phyloP scores from a whole-genome alignment of 2,797 vertebrate species.

The Echeneis naucrates region DNA sequence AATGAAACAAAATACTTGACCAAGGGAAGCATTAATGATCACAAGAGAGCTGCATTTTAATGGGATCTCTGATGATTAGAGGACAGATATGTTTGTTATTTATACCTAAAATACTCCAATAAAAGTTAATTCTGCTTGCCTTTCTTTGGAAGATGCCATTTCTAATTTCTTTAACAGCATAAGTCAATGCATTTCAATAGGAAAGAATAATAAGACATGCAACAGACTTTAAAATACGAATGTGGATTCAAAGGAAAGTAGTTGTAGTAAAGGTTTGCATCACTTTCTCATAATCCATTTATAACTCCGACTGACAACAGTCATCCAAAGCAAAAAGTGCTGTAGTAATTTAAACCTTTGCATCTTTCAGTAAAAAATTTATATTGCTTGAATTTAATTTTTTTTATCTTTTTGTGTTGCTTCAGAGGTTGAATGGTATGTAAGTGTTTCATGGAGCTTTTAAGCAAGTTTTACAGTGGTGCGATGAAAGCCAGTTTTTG shows the following conservation, averaged over 20 bases:
- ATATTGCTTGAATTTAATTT: not conserved
- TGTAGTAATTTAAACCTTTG: not conserved
- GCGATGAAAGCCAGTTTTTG: constrained; percentile 17
- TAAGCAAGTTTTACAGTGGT: not conserved
- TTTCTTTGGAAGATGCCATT: not conserved
- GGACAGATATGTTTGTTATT: not conserved
- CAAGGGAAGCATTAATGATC: constrained; percentile 30
- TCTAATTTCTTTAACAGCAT: not conserved
- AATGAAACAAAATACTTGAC: constrained; percentile 58
- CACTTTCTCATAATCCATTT: not conserved
- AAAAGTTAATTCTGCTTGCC: not conserved
- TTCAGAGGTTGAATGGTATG: not conserved
- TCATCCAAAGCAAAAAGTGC: not conserved
- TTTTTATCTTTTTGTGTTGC: not conserved
- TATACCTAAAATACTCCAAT: not conserved
- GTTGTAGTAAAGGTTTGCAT: not conserved
- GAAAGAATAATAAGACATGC: not conserved
- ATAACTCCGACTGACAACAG: not conserved
- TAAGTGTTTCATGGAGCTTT: not conserved
- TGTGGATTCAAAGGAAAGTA: not conserved
- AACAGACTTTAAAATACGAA: not conserved
- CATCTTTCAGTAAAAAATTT: not conserved
- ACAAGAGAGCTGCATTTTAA: constrained; percentile 23
- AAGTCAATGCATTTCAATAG: not conserved
- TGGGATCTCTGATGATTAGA: constrained; percentile 19